These are phyloP conservation scores for Mungos mungo DNA, from an alignment of 2,113 vertebrate species.

Conservation along the genomic window DNA sequence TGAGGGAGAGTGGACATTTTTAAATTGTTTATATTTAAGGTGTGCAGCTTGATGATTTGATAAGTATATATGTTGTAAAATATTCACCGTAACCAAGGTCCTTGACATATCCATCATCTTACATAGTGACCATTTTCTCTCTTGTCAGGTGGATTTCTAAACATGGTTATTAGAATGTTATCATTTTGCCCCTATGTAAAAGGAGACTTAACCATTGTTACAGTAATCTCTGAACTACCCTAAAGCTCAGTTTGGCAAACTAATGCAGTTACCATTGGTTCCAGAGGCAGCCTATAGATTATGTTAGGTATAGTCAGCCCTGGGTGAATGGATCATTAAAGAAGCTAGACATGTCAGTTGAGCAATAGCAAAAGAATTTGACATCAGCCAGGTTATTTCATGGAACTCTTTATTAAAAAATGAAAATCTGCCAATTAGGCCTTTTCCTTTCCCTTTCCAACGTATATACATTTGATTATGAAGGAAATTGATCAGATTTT, in stretches of 20 bases:
- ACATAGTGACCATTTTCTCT: not conserved
- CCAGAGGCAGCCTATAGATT: not conserved
- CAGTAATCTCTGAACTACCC: not conserved
- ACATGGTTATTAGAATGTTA: not conserved
- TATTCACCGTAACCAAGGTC: not conserved
- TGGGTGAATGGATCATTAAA: not conserved
- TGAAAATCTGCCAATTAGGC: not conserved
- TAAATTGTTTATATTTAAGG: not conserved
- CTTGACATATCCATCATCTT: not conserved
- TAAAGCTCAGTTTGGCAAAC: not conserved
- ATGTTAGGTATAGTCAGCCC: not conserved
- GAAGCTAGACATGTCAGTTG: not conserved
- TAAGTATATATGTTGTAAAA: not conserved
- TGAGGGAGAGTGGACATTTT: not conserved
- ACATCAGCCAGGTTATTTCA: constrained; percentile 4
- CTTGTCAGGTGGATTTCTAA: not conserved
- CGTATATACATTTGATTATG: constrained; percentile 6
- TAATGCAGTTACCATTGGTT: not conserved
- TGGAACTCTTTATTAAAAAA: not conserved
- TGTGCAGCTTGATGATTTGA: not conserved
- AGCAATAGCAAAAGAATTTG: not conserved
- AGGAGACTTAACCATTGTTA: not conserved
- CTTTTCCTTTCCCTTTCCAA: not conserved
- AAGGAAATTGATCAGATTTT: not conserved
- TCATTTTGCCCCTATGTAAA: not conserved